phyloP scores from a whole-genome alignment of 1,140 invertebrate species.

The Eumaeus atala region DNA sequence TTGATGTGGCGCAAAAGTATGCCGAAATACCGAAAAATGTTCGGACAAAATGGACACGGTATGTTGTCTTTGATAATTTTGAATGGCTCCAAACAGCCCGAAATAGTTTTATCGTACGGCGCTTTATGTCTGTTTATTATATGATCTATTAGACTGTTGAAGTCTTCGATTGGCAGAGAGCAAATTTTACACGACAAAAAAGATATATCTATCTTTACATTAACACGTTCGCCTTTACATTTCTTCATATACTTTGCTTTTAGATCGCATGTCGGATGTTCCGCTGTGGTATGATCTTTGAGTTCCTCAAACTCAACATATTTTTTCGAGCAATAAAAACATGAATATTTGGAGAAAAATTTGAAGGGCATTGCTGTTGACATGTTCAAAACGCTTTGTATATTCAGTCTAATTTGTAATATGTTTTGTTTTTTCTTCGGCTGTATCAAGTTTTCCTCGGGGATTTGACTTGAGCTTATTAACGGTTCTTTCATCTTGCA shows the following conservation, averaged over 20 bases:
- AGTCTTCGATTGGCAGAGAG: conserved; percentile 29
- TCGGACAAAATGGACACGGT: conserved; percentile 44
- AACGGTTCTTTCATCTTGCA: conserved; percentile 27
- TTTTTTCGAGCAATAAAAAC: conserved; percentile 56
- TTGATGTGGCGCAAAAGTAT: conserved; percentile 50
- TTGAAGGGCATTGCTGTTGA: conserved; percentile 57
- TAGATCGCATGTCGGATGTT: conserved; percentile 54
- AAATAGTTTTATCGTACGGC: conserved; percentile 43
- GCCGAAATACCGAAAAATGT: conserved; percentile 48
- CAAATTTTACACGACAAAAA: conserved; percentile 48
- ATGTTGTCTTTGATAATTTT: conserved; percentile 52
- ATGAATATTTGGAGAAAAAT: conserved; percentile 51
- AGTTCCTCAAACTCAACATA: conserved; percentile 54
- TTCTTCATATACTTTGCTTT: conserved; percentile 50
- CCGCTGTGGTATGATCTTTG: conserved; percentile 39
- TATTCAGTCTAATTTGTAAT: conserved; percentile 47
- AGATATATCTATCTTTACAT: conserved; percentile 52
- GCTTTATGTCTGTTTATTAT: conserved; percentile 45
- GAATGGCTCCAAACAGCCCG: conserved; percentile 47
- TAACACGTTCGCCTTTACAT: conserved; percentile 52
- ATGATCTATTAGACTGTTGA: conserved; percentile 49
- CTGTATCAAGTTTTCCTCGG: conserved; percentile 22
- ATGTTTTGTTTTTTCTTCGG: conserved; percentile 45
- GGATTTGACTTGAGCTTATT: conserved; percentile 6
- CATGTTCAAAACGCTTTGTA: conserved; percentile 54